Evolutionary conservation across 53 echinoderm and acorn worm genomes (phyloP).

Genomic region (Hippasteria phrygiana): DNA sequence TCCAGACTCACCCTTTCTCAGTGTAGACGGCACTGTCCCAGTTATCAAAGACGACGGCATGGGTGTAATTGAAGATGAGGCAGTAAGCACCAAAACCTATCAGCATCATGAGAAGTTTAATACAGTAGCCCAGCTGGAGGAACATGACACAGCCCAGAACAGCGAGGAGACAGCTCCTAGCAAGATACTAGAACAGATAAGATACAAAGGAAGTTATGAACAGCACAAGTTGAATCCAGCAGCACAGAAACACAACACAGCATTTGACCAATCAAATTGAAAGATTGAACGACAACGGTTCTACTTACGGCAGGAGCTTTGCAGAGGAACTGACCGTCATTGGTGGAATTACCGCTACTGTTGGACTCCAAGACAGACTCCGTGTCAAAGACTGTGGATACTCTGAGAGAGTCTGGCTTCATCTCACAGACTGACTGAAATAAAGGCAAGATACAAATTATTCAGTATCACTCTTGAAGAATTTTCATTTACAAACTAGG

Average conservation of each 20-base stretch:
- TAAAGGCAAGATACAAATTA: neutral
- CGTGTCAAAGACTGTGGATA: constrained; percentile 3
- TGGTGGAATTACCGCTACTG: neutral
- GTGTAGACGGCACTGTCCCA: constrained; percentile 66
- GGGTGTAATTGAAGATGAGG: constrained; percentile 80
- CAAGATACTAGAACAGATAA: constrained; percentile 71
- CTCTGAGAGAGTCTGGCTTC: constrained; percentile 1
- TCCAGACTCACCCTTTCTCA: constrained; percentile 35
- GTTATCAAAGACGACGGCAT: constrained; percentile 73
- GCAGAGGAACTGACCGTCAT: constrained; percentile 17
- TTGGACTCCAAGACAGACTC: neutral
- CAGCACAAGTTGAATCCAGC: neutral
- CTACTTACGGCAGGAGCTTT: constrained; percentile 63
- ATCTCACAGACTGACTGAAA: constrained; percentile 48
- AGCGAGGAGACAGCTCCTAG: constrained; percentile 80
- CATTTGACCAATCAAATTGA: neutral
- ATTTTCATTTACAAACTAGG: too few species aligned
- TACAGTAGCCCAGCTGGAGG: constrained; percentile 87
- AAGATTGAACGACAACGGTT: neutral
- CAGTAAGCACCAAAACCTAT: constrained; percentile 70
- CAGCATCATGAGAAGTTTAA: constrained; percentile 86
- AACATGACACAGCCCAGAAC: constrained; percentile 84
- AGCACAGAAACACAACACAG: neutral
- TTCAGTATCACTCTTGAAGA: neutral
- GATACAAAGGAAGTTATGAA: neutral